Conservation (phyloP, 2,888 invertebrate species). For the Pristionchus japonicus region DNA sequence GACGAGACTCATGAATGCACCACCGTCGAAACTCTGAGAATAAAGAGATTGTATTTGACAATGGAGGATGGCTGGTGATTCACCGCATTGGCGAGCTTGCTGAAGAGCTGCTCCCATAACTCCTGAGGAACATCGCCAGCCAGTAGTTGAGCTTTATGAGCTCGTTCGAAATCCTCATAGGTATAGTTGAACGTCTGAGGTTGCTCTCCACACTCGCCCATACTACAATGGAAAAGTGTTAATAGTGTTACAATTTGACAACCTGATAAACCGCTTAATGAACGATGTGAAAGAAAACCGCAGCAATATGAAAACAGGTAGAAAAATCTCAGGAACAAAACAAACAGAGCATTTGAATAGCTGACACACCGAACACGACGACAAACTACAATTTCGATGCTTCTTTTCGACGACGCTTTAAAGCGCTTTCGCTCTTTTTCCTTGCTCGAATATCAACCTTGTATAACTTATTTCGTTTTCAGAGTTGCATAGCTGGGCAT, state of each 20-base stretch:
- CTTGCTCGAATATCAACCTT: not conserved
- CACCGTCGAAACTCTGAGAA: conserved; percentile 66
- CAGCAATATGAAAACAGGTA: no score
- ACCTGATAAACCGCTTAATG: no score
- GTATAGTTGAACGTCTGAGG: conserved; percentile 20
- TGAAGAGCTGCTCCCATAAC: conserved; percentile 64
- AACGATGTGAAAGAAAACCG: no score
- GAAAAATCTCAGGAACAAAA: no score
- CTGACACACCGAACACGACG: no score
- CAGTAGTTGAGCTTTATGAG: conserved; percentile 59
- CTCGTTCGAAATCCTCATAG: conserved; percentile 33
- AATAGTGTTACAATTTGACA: no score
- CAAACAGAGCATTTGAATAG: no score
- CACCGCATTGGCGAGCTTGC: conserved; percentile 63
- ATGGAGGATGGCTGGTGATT: not conserved
- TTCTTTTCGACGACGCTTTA: no score
- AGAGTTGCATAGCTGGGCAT: not conserved
- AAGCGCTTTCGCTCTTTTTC: not conserved
- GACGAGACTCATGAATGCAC: conserved; percentile 66
- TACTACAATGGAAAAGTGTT: not conserved
- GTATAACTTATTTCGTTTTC: not conserved
- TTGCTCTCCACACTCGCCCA: not conserved
- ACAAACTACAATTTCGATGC: no score
- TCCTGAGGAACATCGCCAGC: conserved; percentile 62
- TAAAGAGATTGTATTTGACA: not conserved